Evolutionary conservation across 2,888 invertebrate genomes (phyloP).

Genomic region (Caprella mutica): DNA sequence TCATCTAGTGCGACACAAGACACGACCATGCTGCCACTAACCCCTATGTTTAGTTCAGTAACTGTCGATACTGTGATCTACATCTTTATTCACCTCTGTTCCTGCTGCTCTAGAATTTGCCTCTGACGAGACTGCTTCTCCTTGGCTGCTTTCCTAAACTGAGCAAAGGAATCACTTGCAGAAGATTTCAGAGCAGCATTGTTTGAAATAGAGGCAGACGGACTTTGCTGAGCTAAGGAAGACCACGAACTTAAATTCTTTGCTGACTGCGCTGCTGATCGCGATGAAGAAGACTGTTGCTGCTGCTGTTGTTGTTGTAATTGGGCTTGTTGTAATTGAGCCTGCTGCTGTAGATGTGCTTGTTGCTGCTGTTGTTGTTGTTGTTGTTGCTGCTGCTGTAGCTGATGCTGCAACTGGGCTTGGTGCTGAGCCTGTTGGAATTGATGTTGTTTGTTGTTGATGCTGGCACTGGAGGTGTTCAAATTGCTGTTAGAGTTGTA

Average conservation of each 20-base stretch:
- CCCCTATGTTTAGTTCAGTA: too few species aligned
- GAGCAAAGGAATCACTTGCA: slow-evolving; percentile 32
- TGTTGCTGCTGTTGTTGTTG: slow-evolving; percentile 19
- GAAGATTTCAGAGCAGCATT: slow-evolving; percentile 28
- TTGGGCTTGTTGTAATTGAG: slow-evolving; percentile 12
- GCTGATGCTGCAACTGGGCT: slow-evolving; percentile 12
- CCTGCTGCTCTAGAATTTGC: slow-evolving; percentile 31
- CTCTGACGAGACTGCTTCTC: slow-evolving; percentile 31
- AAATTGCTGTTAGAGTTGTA: slow-evolving; percentile 12
- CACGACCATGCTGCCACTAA: too few species aligned
- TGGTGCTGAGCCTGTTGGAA: slow-evolving; percentile 17
- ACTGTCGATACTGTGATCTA: too few species aligned
- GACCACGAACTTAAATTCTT: slow-evolving; percentile 33
- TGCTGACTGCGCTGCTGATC: slow-evolving; percentile 19
- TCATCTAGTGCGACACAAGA: too few species aligned
- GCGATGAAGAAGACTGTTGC: slow-evolving; percentile 8
- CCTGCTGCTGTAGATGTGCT: slow-evolving; percentile 6
- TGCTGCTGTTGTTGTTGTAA: slow-evolving; percentile 7
- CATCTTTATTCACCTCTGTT: too few species aligned
- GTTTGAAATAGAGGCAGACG: slow-evolving; percentile 24
- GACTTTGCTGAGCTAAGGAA: slow-evolving; percentile 28
- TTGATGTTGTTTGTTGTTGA: slow-evolving; percentile 13
- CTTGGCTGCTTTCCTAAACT: slow-evolving; percentile 32
- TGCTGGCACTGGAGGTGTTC: slow-evolving; percentile 12
- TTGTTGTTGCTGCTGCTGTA: slow-evolving; percentile 14